Evolutionary conservation across 23 tunicate genomes (phyloP), one percentile per base, ranked within the genome.

Genomic region (Halocynthia aurantium): DNA sequence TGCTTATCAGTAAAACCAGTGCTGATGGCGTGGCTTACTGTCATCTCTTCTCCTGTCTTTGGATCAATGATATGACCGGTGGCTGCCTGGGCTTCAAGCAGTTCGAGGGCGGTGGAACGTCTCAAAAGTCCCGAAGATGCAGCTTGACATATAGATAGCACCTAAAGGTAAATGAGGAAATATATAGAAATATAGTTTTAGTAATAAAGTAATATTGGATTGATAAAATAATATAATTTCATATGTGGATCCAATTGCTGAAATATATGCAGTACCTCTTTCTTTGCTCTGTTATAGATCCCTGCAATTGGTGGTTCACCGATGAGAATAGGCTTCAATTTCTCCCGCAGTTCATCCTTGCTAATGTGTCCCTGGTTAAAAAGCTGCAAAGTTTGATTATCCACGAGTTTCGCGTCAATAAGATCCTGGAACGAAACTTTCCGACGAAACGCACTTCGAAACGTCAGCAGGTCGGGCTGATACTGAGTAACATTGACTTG

Each of bases 71-170:
- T 86, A 72, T 81, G 75, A 31, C 98, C 98, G 31, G 98, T 92
- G 49, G 98, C 98, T 6, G 88, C 98, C 64, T 92, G 98, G 50
- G 98, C 98, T 73, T 92, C 98, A 12, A 92, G 84, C 53, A 92
- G 70, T 57, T 92, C 98, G 9, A 86, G 22, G 18, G 92, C 98
- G 8, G 98, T 86, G 6, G 83, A 71, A 5, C 87, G 73, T 5
- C 88, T 72, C 22, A 92, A 75, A 13, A 86, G 72, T 2, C 98
- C 98, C 12, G 72, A 81, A 18, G 75, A 73, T 5, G 86, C 92
- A 52, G 98, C 98, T 61, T 86, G 92, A 61, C 81, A 86, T 8
- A 92, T 82, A 8, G 92, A 64, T 20, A 88, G 72, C 2, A 86
- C 87, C 76, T 77, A 10, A 57, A 62, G 63, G 44, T 58, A 44